These are phyloP conservation scores for Halictus quadricinctus DNA, from an alignment of 2,888 invertebrate species.

Conservation along the genomic window DNA sequence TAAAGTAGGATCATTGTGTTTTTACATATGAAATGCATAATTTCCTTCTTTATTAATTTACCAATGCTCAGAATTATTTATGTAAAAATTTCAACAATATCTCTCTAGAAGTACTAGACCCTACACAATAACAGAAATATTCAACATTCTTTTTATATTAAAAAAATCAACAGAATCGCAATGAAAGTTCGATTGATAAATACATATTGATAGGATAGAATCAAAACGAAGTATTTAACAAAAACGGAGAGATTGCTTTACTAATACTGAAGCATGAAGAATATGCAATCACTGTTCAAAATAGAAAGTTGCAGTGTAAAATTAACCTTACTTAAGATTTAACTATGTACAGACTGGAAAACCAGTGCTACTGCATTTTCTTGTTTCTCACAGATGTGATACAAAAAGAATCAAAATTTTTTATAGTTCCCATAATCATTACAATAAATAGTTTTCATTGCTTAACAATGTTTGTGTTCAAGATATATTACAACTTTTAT, in stretches of 20 bases:
- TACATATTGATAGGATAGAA: constrained; percentile 7
- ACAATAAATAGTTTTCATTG: constrained; percentile 60
- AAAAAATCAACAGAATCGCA: constrained; percentile 46
- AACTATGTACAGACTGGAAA: constrained; percentile 22
- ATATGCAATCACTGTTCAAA: constrained; percentile 7
- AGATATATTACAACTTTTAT: constrained; percentile 66
- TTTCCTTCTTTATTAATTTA: constrained; percentile 66
- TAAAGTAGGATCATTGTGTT: constrained; percentile 57
- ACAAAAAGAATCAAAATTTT: constrained; percentile 37
- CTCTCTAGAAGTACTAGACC: constrained; percentile 66
- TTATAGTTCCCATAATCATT: constrained; percentile 52
- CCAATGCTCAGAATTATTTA: constrained; percentile 72
- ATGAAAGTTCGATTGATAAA: constrained; percentile 37
- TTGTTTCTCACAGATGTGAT: constrained; percentile 18
- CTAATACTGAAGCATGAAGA: constrained; percentile 31
- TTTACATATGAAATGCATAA: constrained; percentile 58
- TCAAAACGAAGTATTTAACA: constrained; percentile 12
- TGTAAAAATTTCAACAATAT: constrained; percentile 77
- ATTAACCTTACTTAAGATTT: constrained; percentile 25
- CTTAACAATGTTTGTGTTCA: constrained; percentile 62
- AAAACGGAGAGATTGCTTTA: constrained; percentile 27
- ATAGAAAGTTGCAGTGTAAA: constrained; percentile 31
- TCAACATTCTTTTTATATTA: constrained; percentile 46
- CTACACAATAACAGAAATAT: constrained; percentile 57
- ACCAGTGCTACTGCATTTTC: constrained; percentile 17